These are phyloP conservation scores for Trypoxylus dichotomus DNA, from an alignment of 1,140 invertebrate genomes.

Conservation along the genomic window DNA sequence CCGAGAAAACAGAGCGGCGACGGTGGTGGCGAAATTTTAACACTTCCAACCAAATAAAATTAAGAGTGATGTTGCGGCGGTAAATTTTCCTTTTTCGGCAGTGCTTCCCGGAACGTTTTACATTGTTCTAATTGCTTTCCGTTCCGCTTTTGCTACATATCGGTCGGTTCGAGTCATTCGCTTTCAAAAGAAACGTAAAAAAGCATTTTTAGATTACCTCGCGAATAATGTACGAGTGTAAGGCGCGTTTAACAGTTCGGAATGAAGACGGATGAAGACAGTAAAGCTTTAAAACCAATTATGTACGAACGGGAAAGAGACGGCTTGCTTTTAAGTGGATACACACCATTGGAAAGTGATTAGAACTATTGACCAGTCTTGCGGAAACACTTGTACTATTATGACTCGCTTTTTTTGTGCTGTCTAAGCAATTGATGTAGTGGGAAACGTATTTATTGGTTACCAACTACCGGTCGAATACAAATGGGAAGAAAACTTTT, in stretches of 20 bases:
- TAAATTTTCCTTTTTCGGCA: background rate
- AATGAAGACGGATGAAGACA: background rate
- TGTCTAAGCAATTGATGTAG: no score
- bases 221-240: background rate
- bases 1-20: background rate
- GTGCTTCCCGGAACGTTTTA: background rate
- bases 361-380: background rate
- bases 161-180: background rate
- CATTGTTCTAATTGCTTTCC: background rate
- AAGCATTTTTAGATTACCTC: background rate
- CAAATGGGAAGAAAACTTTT: no score
- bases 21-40: background rate
- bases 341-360: background rate
- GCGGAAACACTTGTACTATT: no score
- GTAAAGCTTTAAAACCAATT: background rate
- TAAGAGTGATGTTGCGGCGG: background rate
- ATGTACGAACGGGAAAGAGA: background rate
- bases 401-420: no score
- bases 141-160: background rate
- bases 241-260: background rate
- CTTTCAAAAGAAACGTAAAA: background rate
- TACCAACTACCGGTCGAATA: no score
- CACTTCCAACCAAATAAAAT: background rate
- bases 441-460: no score
- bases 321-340: background rate